Conservation (phyloP, 2,797 vertebrate genomes). For the Varecia variegata region DNA sequence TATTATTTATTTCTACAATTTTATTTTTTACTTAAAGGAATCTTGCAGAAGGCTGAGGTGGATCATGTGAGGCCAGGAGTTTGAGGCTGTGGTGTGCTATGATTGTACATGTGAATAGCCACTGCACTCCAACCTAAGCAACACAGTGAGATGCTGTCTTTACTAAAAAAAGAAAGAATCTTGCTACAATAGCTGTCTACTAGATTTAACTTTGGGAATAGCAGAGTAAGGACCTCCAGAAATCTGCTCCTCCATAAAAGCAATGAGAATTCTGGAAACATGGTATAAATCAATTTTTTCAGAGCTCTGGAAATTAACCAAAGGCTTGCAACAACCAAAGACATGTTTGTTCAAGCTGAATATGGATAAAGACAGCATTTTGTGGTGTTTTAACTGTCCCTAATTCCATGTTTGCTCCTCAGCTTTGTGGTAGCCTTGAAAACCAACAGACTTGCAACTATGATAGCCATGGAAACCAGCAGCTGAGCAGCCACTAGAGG, state of each 20-base stretch:
- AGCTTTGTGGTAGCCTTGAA: background rate
- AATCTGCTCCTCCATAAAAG: background rate
- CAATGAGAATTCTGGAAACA: background rate
- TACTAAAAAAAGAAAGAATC: no score
- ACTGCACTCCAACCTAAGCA: background rate
- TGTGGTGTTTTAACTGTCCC: background rate
- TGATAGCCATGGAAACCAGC: background rate
- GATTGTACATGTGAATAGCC: background rate
- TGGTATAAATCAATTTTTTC: background rate
- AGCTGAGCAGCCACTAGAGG: background rate
- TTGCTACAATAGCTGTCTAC: background rate
- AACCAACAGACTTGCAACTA: background rate
- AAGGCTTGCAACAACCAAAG: background rate
- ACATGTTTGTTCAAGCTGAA: background rate
- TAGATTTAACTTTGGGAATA: background rate
- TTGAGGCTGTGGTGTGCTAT: background rate
- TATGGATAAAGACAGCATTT: background rate
- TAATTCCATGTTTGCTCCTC: background rate
- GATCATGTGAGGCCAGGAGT: background rate
- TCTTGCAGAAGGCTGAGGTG: background rate
- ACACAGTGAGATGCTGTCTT: no score
- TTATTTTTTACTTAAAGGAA: background rate
- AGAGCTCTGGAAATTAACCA: background rate
- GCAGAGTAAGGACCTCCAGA: background rate
- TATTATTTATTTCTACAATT: background rate